Evolutionary conservation across 2,113 vertebrate genomes (phyloP).

Genomic region (Petroica traversi): DNA sequence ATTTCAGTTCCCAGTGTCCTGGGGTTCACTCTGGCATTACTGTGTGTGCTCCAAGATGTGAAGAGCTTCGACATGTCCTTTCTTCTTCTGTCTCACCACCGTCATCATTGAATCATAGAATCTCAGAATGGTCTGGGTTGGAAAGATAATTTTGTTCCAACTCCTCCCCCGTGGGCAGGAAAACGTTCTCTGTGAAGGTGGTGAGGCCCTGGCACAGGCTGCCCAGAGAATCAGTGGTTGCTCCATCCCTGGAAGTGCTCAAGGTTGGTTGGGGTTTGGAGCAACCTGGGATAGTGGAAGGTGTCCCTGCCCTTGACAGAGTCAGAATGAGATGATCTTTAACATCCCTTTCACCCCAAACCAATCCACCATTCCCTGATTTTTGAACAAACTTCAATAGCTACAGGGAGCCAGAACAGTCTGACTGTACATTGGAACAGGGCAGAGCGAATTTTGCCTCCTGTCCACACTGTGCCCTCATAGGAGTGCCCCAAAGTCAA

Average conservation of each 20-base stretch:
- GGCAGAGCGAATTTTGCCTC: neutral
- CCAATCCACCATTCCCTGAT: neutral
- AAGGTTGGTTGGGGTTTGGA: neutral
- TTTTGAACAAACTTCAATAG: neutral
- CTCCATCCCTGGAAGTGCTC: neutral
- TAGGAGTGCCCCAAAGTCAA: neutral
- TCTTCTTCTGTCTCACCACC: neutral
- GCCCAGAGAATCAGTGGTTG: neutral
- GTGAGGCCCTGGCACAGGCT: neutral
- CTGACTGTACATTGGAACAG: neutral
- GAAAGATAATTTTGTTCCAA: neutral
- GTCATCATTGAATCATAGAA: neutral
- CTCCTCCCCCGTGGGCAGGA: neutral
- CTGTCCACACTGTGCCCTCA: neutral
- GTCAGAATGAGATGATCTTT: neutral
- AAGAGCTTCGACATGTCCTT: neutral
- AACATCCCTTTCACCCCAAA: neutral
- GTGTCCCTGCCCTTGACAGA: neutral
- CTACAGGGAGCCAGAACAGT: neutral
- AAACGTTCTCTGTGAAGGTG: neutral
- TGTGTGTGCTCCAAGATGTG: neutral
- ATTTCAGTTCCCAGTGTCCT: neutral
- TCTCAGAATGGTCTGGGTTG: neutral
- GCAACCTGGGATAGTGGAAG: neutral
- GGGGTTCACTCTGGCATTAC: neutral